phyloP scores from a whole-genome alignment of 2,113 vertebrate species.

The Corythornis vintsioides region DNA sequence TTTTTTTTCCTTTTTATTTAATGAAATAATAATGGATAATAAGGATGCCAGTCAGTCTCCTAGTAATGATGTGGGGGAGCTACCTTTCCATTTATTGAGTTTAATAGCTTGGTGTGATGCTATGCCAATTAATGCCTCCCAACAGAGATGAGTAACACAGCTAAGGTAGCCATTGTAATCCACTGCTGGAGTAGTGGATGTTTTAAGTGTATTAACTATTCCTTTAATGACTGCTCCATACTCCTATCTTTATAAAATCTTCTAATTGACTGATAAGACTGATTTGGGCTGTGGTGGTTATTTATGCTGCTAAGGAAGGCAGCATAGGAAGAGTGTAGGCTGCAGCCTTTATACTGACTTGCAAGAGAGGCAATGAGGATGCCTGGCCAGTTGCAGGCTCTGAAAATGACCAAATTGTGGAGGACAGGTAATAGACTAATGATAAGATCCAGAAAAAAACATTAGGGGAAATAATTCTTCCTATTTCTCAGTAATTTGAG shows the following conservation, averaged over 20 bases:
- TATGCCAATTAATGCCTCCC: neutral
- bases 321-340: neutral
- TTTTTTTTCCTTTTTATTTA: neutral
- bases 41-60: neutral
- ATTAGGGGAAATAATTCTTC: neutral
- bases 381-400: neutral
- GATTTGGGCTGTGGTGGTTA: neutral
- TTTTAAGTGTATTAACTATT: neutral
- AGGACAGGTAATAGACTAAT: neutral
- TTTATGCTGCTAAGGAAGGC: neutral
- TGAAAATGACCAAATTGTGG: neutral
- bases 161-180: neutral
- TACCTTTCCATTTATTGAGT: no score
- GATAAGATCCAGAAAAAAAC: neutral
- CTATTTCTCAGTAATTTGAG: neutral
- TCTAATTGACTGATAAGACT: neutral
- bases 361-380: neutral
- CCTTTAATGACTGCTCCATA: neutral
- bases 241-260: neutral
- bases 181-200: neutral
- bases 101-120: neutral
- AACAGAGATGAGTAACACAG: neutral
- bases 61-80: neutral
- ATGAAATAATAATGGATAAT: neutral
- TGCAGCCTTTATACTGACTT: fast-evolving